Evolutionary conservation across 1,140 invertebrate species (phyloP), one percentile per base, ranked within the genome.

Genomic region (Bicyclus anynana): DNA sequence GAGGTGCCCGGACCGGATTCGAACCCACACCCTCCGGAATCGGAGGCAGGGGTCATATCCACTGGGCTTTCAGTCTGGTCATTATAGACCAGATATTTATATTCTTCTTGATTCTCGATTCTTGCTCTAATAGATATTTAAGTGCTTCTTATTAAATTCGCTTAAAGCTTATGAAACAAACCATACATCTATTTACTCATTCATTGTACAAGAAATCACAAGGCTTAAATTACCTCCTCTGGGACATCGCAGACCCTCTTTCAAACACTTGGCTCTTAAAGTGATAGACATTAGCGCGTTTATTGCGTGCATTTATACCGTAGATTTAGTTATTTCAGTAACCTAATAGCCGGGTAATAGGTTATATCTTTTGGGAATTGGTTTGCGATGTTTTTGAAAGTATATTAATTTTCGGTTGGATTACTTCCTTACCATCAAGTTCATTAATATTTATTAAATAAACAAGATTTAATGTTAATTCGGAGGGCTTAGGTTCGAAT

Each of bases 151-250:
- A 7, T 27, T 5, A 37, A 40, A 16, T 1, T 1, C 37, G 37
- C 37, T 33, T 1, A 40, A 17, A 14, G 37, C 18, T 21, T 44
- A 5, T 44, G 18, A 20, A 21, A 9, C 12, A 21, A 1, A 23
- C 42, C 42, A 44, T 12, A 44, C 5, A 13, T 14, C 42, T 44
- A 44, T 44, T 44, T 44, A n/a, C 17, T n/a, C 42, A 44, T 44
- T 44, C 42, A 44, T 23, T 44, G 42, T 21, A 12, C 42, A 21
- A 44, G 42, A 44, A 44, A 44, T 44, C 17, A 44, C 7, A n/a
- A 44, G 20, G 42, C 12, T 44, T 18, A 23, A 44, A 23, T 44
- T 44, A 44, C 42, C 17, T 21, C 42, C 17, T 44, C 42, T 21
- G 17, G 18, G 42, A 21, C 29, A 10, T 2, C 3, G 7, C 7